A percentile compares a stretch with the other conserved stretches of the same genome.
Conservation (phyloP, 23 tunicate species). For the Ascidia mentula region DNA sequence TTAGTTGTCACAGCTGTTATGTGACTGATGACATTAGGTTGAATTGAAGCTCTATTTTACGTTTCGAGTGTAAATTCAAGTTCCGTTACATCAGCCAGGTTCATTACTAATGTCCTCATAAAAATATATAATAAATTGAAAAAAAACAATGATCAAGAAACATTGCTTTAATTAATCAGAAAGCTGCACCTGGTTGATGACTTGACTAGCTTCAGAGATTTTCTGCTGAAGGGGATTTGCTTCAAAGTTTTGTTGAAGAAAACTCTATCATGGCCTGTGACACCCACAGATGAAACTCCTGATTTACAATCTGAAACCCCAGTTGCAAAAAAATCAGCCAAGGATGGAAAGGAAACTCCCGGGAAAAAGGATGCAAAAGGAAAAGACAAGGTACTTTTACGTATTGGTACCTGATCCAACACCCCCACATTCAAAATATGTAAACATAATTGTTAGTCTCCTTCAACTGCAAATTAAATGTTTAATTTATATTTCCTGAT, state of each 20-base stretch:
- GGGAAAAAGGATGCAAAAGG: constrained; percentile 50
- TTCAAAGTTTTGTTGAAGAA: constrained; percentile 30
- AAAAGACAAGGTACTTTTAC: constrained; percentile 56
- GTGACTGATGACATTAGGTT: too few species aligned
- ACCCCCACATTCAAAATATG: too few species aligned
- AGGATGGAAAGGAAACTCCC: constrained; percentile 42
- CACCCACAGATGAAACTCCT: constrained; percentile 42
- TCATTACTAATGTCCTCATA: too few species aligned
- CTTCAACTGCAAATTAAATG: too few species aligned
- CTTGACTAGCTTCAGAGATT: constrained; percentile 46
- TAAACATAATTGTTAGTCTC: too few species aligned
- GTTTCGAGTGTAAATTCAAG: background rate
- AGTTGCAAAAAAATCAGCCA: constrained; percentile 30
- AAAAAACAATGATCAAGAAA: too few species aligned
- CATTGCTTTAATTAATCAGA: constrained; percentile 28
- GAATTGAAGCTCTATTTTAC: background rate
- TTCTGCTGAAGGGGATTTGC: constrained; percentile 37
- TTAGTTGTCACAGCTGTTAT: too few species aligned
- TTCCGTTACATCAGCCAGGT: too few species aligned
- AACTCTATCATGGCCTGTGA: constrained; percentile 54
- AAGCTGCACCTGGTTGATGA: constrained; percentile 61
- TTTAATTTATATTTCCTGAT: too few species aligned
- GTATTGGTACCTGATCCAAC: too few species aligned
- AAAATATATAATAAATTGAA: too few species aligned
- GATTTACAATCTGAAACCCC: constrained; percentile 28